Evolutionary conservation across 2,797 vertebrate genomes (phyloP).

Genomic region (Anguilla obscura): DNA sequence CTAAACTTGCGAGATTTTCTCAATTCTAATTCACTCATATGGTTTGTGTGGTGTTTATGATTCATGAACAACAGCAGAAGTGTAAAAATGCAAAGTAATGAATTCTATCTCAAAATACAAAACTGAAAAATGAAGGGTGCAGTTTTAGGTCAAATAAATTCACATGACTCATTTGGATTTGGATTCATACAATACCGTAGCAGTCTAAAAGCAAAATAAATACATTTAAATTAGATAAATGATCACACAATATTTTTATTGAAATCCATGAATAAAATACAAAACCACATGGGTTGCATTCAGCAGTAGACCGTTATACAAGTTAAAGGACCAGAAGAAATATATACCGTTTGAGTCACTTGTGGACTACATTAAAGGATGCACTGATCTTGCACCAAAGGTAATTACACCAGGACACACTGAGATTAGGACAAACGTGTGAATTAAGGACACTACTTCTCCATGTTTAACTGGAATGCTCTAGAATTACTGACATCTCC

Average conservation of each 20-base stretch:
- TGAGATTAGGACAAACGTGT: neutral
- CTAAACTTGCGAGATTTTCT: neutral
- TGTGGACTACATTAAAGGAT: neutral
- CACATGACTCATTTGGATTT: neutral
- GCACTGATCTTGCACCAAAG: neutral
- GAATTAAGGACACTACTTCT: neutral
- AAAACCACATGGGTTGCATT: neutral
- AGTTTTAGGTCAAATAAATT: neutral
- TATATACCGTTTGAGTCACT: neutral
- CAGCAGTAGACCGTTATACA: neutral
- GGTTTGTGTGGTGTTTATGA: no score
- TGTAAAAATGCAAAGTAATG: neutral
- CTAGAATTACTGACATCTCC: constrained; percentile 47
- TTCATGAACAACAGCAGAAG: neutral
- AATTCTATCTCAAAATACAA: neutral
- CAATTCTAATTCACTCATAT: neutral
- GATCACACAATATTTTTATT: constrained; percentile 12
- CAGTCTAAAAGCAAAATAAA: neutral
- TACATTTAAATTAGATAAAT: neutral
- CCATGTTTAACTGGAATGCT: constrained; percentile 2
- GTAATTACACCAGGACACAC: neutral
- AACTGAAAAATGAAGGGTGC: neutral
- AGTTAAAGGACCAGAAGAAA: neutral
- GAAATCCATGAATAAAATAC: constrained; percentile 6
- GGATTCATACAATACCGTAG: neutral